phyloP scores from a whole-genome alignment of 2,113 vertebrate genomes.

The Cepphus grylle region DNA sequence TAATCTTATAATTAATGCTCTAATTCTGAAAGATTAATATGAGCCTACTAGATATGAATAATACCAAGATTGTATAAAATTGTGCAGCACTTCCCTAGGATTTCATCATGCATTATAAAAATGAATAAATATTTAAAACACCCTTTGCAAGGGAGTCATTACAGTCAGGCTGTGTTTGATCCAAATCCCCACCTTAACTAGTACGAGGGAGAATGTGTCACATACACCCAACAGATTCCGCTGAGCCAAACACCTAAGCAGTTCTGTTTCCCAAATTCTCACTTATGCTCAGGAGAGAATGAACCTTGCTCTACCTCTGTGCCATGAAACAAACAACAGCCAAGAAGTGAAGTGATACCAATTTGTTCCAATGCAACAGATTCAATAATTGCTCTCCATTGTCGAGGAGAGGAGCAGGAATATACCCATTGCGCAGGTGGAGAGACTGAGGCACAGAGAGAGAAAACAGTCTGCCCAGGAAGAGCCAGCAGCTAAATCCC shows the following conservation, averaged over 20 bases:
- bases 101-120: not conserved
- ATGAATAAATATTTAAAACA: not conserved
- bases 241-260: not conserved
- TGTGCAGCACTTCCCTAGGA: not conserved
- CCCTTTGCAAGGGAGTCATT: not conserved
- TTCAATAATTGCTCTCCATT: not conserved
- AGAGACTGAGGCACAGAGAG: not conserved
- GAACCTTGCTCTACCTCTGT: not conserved
- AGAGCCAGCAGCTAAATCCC: not conserved
- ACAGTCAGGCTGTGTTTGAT: not conserved
- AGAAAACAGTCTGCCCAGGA: not conserved
- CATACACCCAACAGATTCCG: accelerated
- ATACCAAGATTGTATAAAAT: not conserved
- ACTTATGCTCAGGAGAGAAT: not conserved
- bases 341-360: not conserved
- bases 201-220: not conserved
- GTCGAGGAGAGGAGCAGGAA: not conserved
- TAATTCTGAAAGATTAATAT: not conserved
- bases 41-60: not conserved
- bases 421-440: not conserved
- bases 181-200: not conserved
- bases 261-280: not conserved
- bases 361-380: not conserved
- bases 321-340: not conserved
- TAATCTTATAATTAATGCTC: conserved; percentile 6